Evolutionary conservation across 2,113 vertebrate species (phyloP).

Genomic region (Bolborhynchus lineola): DNA sequence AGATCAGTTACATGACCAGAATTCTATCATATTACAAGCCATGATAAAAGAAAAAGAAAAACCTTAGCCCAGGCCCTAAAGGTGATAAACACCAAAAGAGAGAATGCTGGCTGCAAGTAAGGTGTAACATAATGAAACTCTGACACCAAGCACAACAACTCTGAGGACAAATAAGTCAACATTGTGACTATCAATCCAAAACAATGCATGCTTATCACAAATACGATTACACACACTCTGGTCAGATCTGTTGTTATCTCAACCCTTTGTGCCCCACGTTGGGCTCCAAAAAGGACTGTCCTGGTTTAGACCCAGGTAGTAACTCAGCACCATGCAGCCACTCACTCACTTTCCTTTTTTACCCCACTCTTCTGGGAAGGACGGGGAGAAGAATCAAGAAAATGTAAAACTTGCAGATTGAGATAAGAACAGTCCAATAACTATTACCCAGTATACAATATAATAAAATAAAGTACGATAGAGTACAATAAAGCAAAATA

Average conservation of each 20-base stretch:
- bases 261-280: neutral
- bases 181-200: neutral
- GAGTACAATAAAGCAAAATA: neutral
- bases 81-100: neutral
- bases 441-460: neutral
- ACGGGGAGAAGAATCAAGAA: neutral
- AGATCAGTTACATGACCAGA: neutral
- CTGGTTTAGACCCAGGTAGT: neutral
- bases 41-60: neutral
- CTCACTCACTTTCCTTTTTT: neutral
- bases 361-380: neutral
- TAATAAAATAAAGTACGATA: neutral
- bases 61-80: neutral
- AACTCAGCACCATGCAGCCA: neutral
- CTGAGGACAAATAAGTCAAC: neutral
- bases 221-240: neutral
- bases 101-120: neutral
- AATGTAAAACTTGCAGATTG: neutral
- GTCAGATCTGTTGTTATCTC: neutral
- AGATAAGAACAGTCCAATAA: neutral
- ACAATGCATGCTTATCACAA: neutral
- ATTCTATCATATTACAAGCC: neutral
- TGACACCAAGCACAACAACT: neutral
- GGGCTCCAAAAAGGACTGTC: neutral
- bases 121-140: neutral